Percentiles rank a stretch among this genome's conserved stretches.
phyloP scores from a whole-genome alignment of 2,797 vertebrate genomes.

The Phoxinus dragarum region DNA sequence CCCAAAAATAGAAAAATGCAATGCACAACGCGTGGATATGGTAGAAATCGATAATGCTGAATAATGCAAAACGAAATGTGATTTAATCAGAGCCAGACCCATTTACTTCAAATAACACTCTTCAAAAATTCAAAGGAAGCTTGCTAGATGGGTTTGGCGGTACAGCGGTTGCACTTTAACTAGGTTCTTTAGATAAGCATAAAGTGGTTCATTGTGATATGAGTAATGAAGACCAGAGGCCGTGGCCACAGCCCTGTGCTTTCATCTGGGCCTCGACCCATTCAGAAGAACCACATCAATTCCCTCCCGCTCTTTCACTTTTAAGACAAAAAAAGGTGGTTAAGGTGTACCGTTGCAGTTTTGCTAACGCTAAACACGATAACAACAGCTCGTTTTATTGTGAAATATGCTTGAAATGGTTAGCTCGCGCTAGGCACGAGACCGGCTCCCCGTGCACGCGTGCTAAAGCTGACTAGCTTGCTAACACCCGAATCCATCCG shows the following conservation, averaged over 20 bases:
- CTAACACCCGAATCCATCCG: constrained; percentile 33
- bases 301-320: no score
- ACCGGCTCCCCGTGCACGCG: constrained; percentile 54
- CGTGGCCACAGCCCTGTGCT: constrained; percentile 50
- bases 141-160: neutral
- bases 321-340: fast-evolving
- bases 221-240: constrained; percentile 27
- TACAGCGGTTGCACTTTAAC: neutral
- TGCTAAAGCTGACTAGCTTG: constrained; percentile 46
- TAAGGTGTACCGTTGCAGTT: no score
- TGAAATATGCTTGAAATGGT: neutral
- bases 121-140: neutral
- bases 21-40: neutral
- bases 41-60: constrained; percentile 17
- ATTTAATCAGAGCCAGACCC: constrained; percentile 10
- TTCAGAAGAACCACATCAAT: constrained; percentile 25
- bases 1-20: neutral
- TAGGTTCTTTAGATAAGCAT: neutral
- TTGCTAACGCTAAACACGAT: neutral
- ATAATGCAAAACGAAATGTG: constrained; percentile 35
- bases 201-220: constrained; percentile 20
- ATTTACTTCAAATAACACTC: neutral
- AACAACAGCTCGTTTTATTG: neutral
- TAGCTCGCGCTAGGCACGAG: constrained; percentile 24
- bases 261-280: constrained; percentile 42